phyloP scores from a whole-genome alignment of 2,888 invertebrate genomes.

The Heliothis peltigera region DNA sequence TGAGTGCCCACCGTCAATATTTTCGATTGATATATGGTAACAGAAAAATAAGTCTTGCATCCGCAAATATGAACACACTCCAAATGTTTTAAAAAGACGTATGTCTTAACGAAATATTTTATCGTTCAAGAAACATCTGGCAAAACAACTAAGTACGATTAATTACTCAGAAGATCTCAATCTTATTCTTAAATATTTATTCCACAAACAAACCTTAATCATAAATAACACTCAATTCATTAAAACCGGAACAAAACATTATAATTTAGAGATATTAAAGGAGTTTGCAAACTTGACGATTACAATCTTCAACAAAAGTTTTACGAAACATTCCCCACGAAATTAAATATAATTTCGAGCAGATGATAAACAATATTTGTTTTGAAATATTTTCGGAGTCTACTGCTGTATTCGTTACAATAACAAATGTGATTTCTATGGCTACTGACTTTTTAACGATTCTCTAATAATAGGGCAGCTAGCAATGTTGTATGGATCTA shows the following conservation, averaged over 20 bases:
- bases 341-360: conserved; percentile 11
- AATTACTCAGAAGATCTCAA: not conserved
- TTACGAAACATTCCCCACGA: conserved; percentile 24
- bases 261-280: conserved; percentile 11
- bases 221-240: conserved; percentile 27
- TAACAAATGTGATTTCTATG: no score
- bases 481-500: no score
- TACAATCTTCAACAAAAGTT: conserved; percentile 14
- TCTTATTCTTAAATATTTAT: not conserved
- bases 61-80: no score
- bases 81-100: no score
- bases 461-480: no score
- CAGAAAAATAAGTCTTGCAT: no score
- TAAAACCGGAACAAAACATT: conserved; percentile 24
- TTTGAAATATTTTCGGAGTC: no score
- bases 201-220: conserved; percentile 8
- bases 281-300: conserved; percentile 39
- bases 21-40: conserved; percentile 20
- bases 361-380: conserved; percentile 3
- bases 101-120: no score
- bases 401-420: no score
- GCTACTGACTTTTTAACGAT: no score
- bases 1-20: conserved; percentile 18
- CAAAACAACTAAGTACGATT: not conserved
- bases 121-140: conserved; percentile 1